Percentiles rank a stretch among this genome's conserved stretches.
Conservation (phyloP, 2,797 vertebrate genomes). For the Mormyrops boulengeri region DNA sequence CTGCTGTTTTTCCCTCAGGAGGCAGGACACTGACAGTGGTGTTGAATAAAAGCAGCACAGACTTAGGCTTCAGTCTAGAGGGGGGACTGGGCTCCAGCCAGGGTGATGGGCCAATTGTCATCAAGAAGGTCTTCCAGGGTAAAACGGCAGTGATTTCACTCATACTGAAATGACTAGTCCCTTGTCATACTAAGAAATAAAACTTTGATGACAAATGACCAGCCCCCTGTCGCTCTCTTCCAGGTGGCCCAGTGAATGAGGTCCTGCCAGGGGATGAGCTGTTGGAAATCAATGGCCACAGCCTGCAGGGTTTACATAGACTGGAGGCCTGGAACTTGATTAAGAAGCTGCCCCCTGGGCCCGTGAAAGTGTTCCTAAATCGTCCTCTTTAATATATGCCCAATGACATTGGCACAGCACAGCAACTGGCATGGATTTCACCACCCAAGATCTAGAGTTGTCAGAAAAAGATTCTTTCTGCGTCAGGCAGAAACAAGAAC, state of each 20-base stretch:
- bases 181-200: background rate
- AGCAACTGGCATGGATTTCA: background rate
- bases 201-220: background rate
- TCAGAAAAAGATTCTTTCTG: background rate
- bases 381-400: slow-evolving; percentile 39
- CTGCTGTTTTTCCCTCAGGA: slow-evolving; percentile 25
- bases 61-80: slow-evolving; percentile 70
- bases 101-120: slow-evolving; percentile 60
- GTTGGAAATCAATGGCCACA: slow-evolving; percentile 55
- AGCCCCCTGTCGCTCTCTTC: background rate
- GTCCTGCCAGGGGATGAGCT: slow-evolving; percentile 63
- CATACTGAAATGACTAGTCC: background rate
- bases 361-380: slow-evolving; percentile 57
- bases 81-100: slow-evolving; percentile 59
- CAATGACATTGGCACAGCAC: background rate
- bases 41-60: slow-evolving; percentile 59
- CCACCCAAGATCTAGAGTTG: background rate
- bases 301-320: slow-evolving; percentile 55
- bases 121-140: slow-evolving; percentile 72
- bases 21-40: slow-evolving; percentile 49
- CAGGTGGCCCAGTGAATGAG: slow-evolving; percentile 59
- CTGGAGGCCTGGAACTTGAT: slow-evolving; percentile 68
- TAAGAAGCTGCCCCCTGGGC: slow-evolving; percentile 56
- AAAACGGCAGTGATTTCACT: slow-evolving; percentile 27
- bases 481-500: background rate